Evolutionary conservation across 2,113 vertebrate genomes (phyloP).

Genomic region (Rhizomys pruinosus): DNA sequence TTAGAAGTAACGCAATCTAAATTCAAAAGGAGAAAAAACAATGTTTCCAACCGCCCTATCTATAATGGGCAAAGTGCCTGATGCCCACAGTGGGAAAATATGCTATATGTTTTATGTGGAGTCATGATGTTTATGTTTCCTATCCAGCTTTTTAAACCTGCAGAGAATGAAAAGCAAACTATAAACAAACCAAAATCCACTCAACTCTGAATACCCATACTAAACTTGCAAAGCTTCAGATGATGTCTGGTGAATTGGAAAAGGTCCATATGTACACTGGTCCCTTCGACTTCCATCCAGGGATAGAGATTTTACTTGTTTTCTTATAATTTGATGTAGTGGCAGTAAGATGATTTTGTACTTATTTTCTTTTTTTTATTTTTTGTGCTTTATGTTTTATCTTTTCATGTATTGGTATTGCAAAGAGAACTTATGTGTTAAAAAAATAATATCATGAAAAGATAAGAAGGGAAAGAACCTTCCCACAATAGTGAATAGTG

Average conservation of each 20-base stretch:
- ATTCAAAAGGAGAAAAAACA: slow-evolving; percentile 5
- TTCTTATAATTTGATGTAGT: neutral
- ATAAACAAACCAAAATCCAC: neutral
- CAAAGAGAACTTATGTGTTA: neutral
- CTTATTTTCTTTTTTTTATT: neutral
- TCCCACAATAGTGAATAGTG: neutral
- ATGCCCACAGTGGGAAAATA: neutral
- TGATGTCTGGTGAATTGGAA: neutral
- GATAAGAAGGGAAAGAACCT: neutral
- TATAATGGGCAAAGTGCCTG: neutral
- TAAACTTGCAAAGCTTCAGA: neutral
- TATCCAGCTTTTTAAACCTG: neutral
- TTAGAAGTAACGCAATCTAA: neutral
- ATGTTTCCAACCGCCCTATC: neutral
- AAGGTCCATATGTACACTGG: neutral
- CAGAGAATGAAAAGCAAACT: neutral
- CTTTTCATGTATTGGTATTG: neutral
- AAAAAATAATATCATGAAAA: neutral
- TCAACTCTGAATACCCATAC: neutral
- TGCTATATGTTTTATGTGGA: neutral
- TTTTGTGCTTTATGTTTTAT: neutral
- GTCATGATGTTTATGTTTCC: neutral
- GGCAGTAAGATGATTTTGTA: neutral
- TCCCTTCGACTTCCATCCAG: neutral
- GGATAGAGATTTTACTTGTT: neutral